Evolutionary conservation across 2,888 invertebrate species (phyloP).

Genomic region (Pseudeuparius sepicola): DNA sequence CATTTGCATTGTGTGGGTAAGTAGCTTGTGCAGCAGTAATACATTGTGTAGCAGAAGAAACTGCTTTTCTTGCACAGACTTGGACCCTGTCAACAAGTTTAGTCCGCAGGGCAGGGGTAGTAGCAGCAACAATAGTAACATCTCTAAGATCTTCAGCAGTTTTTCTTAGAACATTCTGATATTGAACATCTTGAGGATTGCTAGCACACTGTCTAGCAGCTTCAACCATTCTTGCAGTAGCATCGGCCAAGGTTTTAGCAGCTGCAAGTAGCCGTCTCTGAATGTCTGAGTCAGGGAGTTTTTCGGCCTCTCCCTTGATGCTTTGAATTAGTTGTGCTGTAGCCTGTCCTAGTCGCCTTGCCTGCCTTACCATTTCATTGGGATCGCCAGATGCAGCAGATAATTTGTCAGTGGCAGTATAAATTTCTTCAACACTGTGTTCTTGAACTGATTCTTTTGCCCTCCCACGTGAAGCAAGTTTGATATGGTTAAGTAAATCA

Average conservation of each 20-base stretch:
- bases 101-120: constrained; percentile 60
- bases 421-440: constrained; percentile 75
- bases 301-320: constrained; percentile 91
- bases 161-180: constrained; percentile 72
- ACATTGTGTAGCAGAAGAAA: constrained; percentile 83
- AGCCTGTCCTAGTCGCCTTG: constrained; percentile 83
- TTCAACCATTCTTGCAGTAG: constrained; percentile 90
- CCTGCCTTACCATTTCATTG: constrained; percentile 90
- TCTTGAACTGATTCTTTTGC: constrained; percentile 62
- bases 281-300: constrained; percentile 75
- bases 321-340: constrained; percentile 89
- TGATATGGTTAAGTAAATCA: constrained; percentile 82
- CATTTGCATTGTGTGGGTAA: constrained; percentile 61
- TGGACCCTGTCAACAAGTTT: constrained; percentile 59
- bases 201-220: constrained; percentile 89
- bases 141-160: constrained; percentile 91
- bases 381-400: constrained; percentile 79
- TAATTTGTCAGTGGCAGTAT: constrained; percentile 81
- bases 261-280: constrained; percentile 86
- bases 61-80: constrained; percentile 74
- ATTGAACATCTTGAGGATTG: constrained; percentile 63
- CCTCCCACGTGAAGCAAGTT: constrained; percentile 51
- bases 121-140: constrained; percentile 80
- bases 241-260: constrained; percentile 90
- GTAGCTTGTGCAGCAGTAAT: constrained; percentile 82